Evolutionary conservation across 2,797 vertebrate genomes (phyloP).

Genomic region (Hippocampus kuda): DNA sequence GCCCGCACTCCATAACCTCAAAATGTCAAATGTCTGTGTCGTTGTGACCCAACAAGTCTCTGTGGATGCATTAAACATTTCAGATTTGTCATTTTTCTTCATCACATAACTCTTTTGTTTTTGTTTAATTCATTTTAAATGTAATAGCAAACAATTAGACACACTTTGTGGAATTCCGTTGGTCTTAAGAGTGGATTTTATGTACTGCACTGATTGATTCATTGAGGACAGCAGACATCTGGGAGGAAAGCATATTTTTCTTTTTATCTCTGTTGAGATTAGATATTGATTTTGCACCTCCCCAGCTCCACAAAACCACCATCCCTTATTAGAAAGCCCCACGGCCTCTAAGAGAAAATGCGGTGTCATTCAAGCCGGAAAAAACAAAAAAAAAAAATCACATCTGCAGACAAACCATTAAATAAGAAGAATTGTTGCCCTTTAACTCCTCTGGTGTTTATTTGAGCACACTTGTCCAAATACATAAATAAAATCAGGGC

Average conservation of each 20-base stretch:
- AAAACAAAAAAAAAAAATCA: constrained; percentile 16
- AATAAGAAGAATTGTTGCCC: constrained; percentile 10
- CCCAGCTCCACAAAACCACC: constrained; percentile 27
- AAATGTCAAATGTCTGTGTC: too few species aligned
- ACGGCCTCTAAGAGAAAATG: constrained; percentile 34
- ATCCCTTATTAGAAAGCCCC: constrained; percentile 37
- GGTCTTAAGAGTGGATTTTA: constrained; percentile 24
- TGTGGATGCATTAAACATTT: not conserved
- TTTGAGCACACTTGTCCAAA: not conserved
- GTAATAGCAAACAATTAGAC: not conserved
- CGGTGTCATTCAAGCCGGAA: constrained; percentile 37
- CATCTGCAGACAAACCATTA: constrained; percentile 19
- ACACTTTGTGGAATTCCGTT: constrained; percentile 28
- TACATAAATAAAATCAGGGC: not conserved
- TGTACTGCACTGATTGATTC: constrained; percentile 44
- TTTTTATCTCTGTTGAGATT: constrained; percentile 61
- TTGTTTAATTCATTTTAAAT: not conserved
- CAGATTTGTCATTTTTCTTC: too few species aligned
- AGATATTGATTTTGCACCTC: constrained; percentile 60
- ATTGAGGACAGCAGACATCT: constrained; percentile 41
- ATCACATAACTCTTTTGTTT: too few species aligned
- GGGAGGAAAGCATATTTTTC: constrained; percentile 44
- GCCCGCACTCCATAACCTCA: too few species aligned
- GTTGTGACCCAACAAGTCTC: too few species aligned
- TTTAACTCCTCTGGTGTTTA: not conserved